Base-by-base conservation (phyloP, 2,888 invertebrate genomes). In the Pyrocoelia pectoralis region DNA sequence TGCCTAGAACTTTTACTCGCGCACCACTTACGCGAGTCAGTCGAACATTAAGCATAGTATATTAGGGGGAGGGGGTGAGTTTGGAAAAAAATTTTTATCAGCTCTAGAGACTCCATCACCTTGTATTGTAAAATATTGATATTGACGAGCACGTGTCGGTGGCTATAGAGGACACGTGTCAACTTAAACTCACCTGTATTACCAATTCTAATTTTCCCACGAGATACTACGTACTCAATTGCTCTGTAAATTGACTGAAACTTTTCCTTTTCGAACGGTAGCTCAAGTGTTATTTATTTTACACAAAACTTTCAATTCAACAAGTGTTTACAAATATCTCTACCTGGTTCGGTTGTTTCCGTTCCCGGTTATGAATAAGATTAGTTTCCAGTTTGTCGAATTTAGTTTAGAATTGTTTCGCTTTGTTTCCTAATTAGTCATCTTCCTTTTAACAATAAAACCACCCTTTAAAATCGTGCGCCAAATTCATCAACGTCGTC, bases 321-420 rank as follows among this genome's bases (percentile, higher is more conserved):
- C 66, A 66, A 66, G 63, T 62, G 66, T 61, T 60, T 56, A 52
- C 60, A 65, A 67, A 62, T 67, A 62, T 24, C 24, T 63, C 65
- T 67, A 43, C 43, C 43, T 43, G 43, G 15, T 43, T 43, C 67
- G 66, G 65, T 65, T 68, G 65, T 41, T 59, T 67, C 65, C 63
- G 24, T 65, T 62, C 62, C 57, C 59, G 68, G 67, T 68, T 68
- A 68, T 68, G 68, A 68, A 68, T 69, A 68, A 68, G 69, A 69
- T 69, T 69, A 69, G 68, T 68, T 69, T 69, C 69, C 69, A 67
- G 65, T 68, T 69, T 68, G 69, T 68, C 60, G 69, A 66, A 66
- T 67, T 66, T 68, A 65, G 62, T 62, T 61, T 56, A 57, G 67
- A 68, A 70, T 66, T 64, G 64, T 67, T 70, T 68, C 62, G 67